These are phyloP conservation scores for Henicopernis longicauda DNA, from an alignment of 2,113 vertebrate genomes.

Conservation along the genomic window DNA sequence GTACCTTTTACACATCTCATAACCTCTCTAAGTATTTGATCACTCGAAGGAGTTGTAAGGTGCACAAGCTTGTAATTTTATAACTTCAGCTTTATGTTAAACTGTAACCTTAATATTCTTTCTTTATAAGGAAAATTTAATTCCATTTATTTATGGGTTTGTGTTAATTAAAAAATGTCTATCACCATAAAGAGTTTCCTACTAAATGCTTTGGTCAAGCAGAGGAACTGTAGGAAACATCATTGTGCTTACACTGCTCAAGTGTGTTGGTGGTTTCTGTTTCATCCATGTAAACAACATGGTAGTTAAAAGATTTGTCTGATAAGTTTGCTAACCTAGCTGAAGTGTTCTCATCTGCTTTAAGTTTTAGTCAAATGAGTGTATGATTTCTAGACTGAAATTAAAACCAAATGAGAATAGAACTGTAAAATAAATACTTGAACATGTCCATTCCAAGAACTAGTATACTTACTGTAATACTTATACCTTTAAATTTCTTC, in stretches of 20 bases:
- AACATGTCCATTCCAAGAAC: not conserved
- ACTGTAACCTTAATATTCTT: not conserved
- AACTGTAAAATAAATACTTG: not conserved
- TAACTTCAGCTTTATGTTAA: not conserved
- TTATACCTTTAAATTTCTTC: not conserved
- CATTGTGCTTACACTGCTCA: not conserved
- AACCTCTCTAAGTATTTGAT: not conserved
- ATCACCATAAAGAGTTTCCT: not conserved
- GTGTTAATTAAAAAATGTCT: not conserved
- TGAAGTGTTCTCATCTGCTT: not conserved
- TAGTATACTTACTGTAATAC: not conserved
- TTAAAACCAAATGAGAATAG: not conserved
- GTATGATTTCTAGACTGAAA: not conserved
- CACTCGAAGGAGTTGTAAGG: not conserved
- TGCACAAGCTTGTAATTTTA: not conserved
- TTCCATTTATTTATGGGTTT: not conserved
- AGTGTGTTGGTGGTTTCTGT: not conserved
- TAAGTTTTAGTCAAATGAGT: not conserved
- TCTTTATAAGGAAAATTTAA: not conserved
- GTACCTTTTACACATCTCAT: not conserved
- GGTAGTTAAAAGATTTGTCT: not conserved
- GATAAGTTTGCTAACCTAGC: not conserved
- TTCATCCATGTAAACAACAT: not conserved
- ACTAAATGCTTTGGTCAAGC: not conserved
- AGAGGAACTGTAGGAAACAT: not conserved